A percentile compares a stretch with the other conserved stretches of the same genome.
These are phyloP conservation scores for Leucophenga varia DNA, from an alignment of 1,140 invertebrate species.

Conservation along the genomic window DNA sequence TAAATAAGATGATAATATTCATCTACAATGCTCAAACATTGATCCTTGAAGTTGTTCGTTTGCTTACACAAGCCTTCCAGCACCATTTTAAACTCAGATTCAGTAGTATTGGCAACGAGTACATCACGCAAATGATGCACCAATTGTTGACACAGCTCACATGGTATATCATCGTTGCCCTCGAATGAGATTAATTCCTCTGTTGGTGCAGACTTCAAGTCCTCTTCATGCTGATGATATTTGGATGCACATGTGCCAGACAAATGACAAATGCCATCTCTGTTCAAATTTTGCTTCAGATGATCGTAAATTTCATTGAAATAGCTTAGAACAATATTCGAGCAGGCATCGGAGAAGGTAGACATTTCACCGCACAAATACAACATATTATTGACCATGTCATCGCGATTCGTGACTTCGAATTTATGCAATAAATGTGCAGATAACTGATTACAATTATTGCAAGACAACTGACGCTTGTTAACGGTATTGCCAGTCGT, in stretches of 20 bases:
- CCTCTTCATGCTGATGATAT: constrained; percentile 67
- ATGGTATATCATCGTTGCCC: constrained; percentile 70
- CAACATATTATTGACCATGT: constrained; percentile 62
- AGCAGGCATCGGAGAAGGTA: constrained; percentile 76
- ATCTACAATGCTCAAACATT: constrained; percentile 72
- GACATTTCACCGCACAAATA: constrained; percentile 66
- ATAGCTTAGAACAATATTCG: constrained; percentile 69
- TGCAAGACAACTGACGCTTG: constrained; percentile 50
- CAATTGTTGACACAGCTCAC: constrained; percentile 81
- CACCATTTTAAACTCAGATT: constrained; percentile 76
- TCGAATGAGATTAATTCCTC: constrained; percentile 60
- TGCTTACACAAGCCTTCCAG: constrained; percentile 79
- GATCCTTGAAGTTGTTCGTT: constrained; percentile 66
- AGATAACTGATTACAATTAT: constrained; percentile 62
- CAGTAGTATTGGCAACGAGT: constrained; percentile 82
- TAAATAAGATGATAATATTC: constrained; percentile 77
- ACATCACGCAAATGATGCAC: constrained; percentile 77
- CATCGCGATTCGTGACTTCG: constrained; percentile 59
- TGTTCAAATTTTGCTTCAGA: constrained; percentile 64
- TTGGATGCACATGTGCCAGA: constrained; percentile 68
- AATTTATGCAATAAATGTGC: constrained; percentile 61
- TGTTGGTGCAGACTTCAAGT: constrained; percentile 38
- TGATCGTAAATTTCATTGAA: constrained; percentile 69
- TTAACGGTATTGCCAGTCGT: constrained; percentile 3
- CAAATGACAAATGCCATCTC: constrained; percentile 70